Evolutionary conservation across 1,140 invertebrate genomes (phyloP).

Genomic region (Meloidogyne floridensis): DNA sequence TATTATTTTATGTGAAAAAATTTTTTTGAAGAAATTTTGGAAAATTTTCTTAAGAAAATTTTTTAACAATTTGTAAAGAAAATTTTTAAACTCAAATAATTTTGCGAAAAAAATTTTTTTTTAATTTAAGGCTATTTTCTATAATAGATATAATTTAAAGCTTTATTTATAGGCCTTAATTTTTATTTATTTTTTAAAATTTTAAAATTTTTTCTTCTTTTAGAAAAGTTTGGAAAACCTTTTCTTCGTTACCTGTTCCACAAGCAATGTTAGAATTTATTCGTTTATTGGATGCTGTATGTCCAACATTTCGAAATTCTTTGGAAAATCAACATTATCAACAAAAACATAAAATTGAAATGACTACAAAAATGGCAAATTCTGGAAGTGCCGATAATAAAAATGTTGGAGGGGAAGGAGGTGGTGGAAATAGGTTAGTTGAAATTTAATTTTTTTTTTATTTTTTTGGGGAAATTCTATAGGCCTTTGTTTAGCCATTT

Average conservation of each 20-base stretch:
- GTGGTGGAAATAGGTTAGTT: background rate
- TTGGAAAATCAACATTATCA: slow-evolving; percentile 84
- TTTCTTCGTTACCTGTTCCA: slow-evolving; percentile 81
- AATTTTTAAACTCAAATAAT: too few species aligned
- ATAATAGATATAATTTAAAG: too few species aligned
- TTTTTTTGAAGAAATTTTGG: too few species aligned
- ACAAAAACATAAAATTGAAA: slow-evolving; percentile 74
- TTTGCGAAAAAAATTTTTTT: too few species aligned
- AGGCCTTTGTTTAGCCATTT: background rate
- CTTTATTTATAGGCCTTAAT: too few species aligned
- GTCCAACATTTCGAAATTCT: slow-evolving; percentile 84
- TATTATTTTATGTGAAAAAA: too few species aligned
- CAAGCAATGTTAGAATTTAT: slow-evolving; percentile 90
- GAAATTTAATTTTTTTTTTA: slow-evolving; percentile 13
- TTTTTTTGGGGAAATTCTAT: slow-evolving; percentile 35
- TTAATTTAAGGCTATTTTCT: too few species aligned
- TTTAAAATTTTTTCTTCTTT: slow-evolving; percentile 35
- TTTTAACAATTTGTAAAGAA: too few species aligned
- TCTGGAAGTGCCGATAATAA: slow-evolving; percentile 6
- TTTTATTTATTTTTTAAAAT: background rate
- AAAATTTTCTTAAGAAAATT: too few species aligned
- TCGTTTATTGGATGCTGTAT: slow-evolving; percentile 79
- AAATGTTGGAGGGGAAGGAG: slow-evolving; percentile 31
- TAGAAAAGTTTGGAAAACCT: slow-evolving; percentile 84
- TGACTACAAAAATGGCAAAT: slow-evolving; percentile 59